A percentile compares a stretch with the other conserved stretches of the same genome.
These are phyloP conservation scores for Hypotaenidia philippensis DNA, from an alignment of 2,797 vertebrate genomes.

Conservation along the genomic window DNA sequence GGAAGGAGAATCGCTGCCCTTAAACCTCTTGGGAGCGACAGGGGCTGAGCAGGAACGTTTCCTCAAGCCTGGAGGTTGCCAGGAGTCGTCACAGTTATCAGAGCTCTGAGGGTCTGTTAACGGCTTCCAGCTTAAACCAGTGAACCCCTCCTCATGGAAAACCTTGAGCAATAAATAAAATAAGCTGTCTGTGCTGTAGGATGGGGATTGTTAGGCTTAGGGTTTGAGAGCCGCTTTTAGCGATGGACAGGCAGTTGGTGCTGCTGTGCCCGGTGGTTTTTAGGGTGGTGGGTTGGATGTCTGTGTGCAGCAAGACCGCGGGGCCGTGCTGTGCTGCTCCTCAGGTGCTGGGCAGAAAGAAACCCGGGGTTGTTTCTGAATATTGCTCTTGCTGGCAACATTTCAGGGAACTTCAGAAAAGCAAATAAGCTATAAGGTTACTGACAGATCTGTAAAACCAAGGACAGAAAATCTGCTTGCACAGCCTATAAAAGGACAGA, in stretches of 20 bases:
- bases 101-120: not conserved
- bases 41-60: not conserved
- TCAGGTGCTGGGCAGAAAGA: not conserved
- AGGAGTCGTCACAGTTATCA: not conserved
- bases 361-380: not conserved
- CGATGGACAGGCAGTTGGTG: no score
- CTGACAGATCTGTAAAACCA: slow-evolving; percentile 40
- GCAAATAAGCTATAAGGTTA: slow-evolving; percentile 44
- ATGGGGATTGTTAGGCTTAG: not conserved
- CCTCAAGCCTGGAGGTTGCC: not conserved
- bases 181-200: not conserved
- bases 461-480: slow-evolving; percentile 39
- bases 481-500: not conserved
- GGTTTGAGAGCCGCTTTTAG: not conserved
- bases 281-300: fast-evolving
- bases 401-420: slow-evolving; percentile 47
- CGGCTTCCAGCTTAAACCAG: not conserved
- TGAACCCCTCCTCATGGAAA: not conserved
- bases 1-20: not conserved
- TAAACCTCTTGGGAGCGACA: not conserved
- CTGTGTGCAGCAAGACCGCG: fast-evolving
- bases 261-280: fast-evolving
- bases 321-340: fast-evolving
- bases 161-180: not conserved
- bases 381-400: not conserved